phyloP scores from a whole-genome alignment of 2,797 vertebrate species.

The Melanogrammus aeglefinus region DNA sequence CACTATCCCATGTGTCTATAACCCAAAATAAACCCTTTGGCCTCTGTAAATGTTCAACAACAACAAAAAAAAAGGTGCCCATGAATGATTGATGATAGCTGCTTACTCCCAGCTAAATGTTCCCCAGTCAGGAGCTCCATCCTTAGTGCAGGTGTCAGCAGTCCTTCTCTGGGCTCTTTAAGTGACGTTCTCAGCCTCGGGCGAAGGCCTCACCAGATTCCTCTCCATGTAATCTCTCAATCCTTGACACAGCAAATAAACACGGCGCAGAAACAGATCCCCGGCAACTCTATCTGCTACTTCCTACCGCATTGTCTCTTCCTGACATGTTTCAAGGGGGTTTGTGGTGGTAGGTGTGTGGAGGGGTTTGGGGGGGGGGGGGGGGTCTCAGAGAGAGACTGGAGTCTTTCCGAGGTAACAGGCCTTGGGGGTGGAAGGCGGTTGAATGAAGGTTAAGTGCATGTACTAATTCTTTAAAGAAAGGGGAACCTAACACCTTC shows the following conservation, averaged over 20 bases:
- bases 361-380: not conserved
- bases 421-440: conserved; percentile 55
- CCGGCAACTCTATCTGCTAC: conserved; percentile 78
- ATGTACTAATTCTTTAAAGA: conserved; percentile 61
- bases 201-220: conserved; percentile 76
- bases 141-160: not conserved
- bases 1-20: not conserved
- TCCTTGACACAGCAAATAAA: conserved; percentile 85
- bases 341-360: not conserved
- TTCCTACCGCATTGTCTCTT: conserved; percentile 77
- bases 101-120: conserved; percentile 60
- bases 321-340: conserved; percentile 70
- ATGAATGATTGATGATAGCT: conserved; percentile 72
- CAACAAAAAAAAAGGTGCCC: conserved; percentile 2
- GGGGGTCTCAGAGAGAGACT: conserved; percentile 41
- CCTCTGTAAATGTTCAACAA: conserved; percentile 37
- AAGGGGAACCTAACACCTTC: conserved; percentile 59
- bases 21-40: conserved; percentile 44
- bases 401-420: conserved; percentile 66
- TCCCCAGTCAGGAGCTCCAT: conserved; percentile 54
- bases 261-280: conserved; percentile 67
- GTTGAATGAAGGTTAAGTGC: conserved; percentile 74
- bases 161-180: conserved; percentile 63
- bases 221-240: conserved; percentile 81
- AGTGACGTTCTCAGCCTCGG: conserved; percentile 73